phyloP scores from a whole-genome alignment of 2,113 vertebrate species.

The Oplegnathus fasciatus region DNA sequence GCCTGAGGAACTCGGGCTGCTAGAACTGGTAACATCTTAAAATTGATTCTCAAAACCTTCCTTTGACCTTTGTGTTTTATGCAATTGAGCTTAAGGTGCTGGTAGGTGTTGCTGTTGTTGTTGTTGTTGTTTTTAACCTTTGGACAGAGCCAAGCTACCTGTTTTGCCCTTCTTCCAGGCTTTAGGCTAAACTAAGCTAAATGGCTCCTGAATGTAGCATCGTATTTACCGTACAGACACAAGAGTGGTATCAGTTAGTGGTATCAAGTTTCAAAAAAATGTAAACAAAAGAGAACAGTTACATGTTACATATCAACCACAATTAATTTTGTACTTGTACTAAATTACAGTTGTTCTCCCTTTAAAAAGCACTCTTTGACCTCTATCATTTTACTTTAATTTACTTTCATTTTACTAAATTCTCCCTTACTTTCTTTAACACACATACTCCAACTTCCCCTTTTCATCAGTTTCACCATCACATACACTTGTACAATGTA shows the following conservation, averaged over 20 bases:
- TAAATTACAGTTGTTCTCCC: not conserved
- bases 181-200: not conserved
- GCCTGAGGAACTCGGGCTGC: no score
- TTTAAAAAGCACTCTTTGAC: not conserved
- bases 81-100: no score
- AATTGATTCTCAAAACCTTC: no score
- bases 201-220: no score
- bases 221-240: no score
- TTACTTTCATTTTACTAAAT: not conserved
- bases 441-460: not conserved
- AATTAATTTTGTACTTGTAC: not conserved
- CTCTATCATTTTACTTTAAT: not conserved
- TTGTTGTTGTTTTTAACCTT: not conserved
- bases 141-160: not conserved
- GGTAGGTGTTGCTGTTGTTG: no score
- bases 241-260: no score
- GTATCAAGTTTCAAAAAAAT: no score
- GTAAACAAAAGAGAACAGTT: no score
- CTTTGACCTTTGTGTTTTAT: no score
- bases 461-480: not conserved
- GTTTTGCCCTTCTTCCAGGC: not conserved
- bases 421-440: not conserved
- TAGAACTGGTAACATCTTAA: no score
- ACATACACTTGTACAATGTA: not conserved
- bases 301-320: not conserved